Evolutionary conservation across 2,888 invertebrate genomes (phyloP).

Genomic region (Xestia xanthographa): DNA sequence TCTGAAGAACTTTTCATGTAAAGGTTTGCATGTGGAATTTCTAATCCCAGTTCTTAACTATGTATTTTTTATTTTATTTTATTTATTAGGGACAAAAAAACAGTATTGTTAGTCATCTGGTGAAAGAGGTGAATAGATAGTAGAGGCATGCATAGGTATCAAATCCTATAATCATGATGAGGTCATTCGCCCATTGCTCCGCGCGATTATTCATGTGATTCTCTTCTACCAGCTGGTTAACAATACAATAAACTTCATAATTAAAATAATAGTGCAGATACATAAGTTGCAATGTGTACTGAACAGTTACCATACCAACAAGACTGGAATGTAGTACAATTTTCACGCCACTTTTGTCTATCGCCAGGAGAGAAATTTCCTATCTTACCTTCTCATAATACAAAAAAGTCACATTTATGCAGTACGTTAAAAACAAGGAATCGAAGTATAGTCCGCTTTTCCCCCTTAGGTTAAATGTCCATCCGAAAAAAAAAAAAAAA

Average conservation of each 20-base stretch:
- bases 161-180: background rate
- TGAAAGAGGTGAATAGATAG: too few species aligned
- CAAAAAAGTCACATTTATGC: background rate
- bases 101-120: too few species aligned
- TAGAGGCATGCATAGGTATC: background rate
- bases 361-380: background rate
- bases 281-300: background rate
- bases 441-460: background rate
- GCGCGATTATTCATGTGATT: background rate
- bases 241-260: background rate
- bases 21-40: background rate
- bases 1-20: background rate
- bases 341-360: slow-evolving; percentile 6
- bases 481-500: too few species aligned
- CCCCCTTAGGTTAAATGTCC: background rate
- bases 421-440: slow-evolving; percentile 2
- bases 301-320: background rate
- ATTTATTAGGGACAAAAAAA: too few species aligned
- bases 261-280: background rate
- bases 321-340: background rate
- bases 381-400: too few species aligned
- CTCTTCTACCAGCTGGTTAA: background rate
- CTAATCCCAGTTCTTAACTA: background rate
- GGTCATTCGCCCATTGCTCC: too few species aligned
- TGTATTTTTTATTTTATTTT: too few species aligned